These are phyloP conservation scores for Euplagia quadripunctaria DNA, from an alignment of 2,888 invertebrate species.

Conservation along the genomic window DNA sequence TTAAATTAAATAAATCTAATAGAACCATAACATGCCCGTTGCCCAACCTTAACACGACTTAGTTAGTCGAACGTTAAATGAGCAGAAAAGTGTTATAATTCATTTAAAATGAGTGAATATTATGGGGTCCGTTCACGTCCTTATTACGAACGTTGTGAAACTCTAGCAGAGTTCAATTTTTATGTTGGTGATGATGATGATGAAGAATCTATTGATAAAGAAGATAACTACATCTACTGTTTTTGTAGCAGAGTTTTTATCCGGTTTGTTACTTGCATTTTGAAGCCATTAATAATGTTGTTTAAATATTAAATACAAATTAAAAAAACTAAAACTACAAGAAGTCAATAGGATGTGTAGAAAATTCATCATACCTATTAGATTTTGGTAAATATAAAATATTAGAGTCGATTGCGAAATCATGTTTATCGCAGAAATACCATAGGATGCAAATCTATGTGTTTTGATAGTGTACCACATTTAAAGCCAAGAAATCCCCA, in stretches of 20 bases:
- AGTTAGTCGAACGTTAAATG: not conserved
- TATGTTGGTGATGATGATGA: constrained; percentile 73
- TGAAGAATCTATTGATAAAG: constrained; percentile 64
- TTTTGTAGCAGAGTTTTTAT: constrained; percentile 91
- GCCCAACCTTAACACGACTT: not conserved
- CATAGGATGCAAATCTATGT: not conserved
- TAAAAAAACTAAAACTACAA: not conserved
- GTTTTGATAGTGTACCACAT: not conserved
- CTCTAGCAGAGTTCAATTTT: constrained; percentile 89
- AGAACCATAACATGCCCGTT: not conserved
- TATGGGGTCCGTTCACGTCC: constrained; percentile 63
- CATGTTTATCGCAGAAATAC: no score
- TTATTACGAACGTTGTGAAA: constrained; percentile 88
- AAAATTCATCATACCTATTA: not conserved
- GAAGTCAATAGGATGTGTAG: not conserved
- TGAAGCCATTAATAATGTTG: not conserved
- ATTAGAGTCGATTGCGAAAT: no score
- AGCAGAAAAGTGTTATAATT: constrained; percentile 10
- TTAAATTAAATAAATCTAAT: constrained; percentile 17
- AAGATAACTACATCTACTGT: constrained; percentile 88
- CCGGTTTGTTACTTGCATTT: constrained; percentile 79
- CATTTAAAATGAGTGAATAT: constrained; percentile 70
- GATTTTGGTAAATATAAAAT: not conserved
- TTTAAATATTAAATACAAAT: not conserved
- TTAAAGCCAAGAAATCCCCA: not conserved